Evolutionary conservation across 2,797 vertebrate species (phyloP), one percentile per base, ranked within the genome.

Genomic region (Hemibagrus guttatus): DNA sequence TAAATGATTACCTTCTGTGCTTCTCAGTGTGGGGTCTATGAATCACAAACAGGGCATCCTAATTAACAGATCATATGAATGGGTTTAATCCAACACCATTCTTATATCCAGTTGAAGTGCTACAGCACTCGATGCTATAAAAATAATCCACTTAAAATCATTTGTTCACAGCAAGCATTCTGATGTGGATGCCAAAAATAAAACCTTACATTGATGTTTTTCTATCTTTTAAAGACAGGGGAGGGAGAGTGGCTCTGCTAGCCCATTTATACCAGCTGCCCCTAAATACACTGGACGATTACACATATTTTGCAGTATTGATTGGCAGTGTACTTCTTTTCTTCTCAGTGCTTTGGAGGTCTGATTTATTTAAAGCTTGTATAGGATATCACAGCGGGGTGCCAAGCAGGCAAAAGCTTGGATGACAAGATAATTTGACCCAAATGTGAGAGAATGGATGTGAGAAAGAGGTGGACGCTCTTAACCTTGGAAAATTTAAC

Each of bases 351-450:
- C 75, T 19, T 78, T 84, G 35, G 26, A 87, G 64, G 8, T 35
- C 78, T 83, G 82, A 87, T 85, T 90, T 89, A 90, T 90, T 80
- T 87, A 76, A 86, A 91, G 84, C 86, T 87, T 83, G 88, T 88
- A 87, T 89, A 89, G 89, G 88, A 85, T 86, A 86, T 88, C 89
- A 85, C 88, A n/a, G 83, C 80, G 85, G 79, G 79, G 59, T 12
- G 76, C 85, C 83, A 88, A 68, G 74, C 74, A n/a, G 56, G 69
- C 79, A 80, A 59, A 81, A 71, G 63, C 28, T 76, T 68, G 26
- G 31, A 39, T 84, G 81, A 61, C 78, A 85, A 87, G 19, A 54
- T 76, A n/a, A 61, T 81, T 68, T 75, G 13, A 19, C 31, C 6
- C 66, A 46, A 76, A 81, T 52, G 61, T 59, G 82, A 69, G 21